Conservation (phyloP, 2,797 vertebrate genomes). For the Anguilla megastoma region DNA sequence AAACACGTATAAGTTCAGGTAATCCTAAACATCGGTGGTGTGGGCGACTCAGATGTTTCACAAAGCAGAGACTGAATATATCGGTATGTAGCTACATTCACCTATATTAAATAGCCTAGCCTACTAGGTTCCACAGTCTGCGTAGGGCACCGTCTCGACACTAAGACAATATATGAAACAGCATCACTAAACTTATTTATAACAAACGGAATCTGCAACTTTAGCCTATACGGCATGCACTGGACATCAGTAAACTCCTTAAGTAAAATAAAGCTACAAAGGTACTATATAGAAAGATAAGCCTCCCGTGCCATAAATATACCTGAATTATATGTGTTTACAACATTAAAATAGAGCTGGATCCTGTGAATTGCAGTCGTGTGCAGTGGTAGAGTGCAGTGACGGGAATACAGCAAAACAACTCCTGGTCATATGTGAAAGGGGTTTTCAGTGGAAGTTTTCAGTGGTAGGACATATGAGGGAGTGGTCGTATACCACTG, state of each 20-base stretch:
- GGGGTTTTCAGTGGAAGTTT: background rate
- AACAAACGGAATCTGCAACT: background rate
- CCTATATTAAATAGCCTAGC: too few relatives aligned
- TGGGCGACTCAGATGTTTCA: background rate
- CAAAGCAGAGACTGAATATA: too few relatives aligned
- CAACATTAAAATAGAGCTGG: background rate
- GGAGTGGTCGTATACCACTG: background rate
- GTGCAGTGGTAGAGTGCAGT: background rate
- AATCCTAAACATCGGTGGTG: background rate
- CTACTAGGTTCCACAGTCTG: background rate
- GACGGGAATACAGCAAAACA: background rate
- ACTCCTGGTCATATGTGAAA: background rate
- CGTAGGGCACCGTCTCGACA: background rate
- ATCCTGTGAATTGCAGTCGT: background rate
- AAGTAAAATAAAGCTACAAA: background rate
- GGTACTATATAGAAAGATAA: background rate
- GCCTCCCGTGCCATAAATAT: background rate
- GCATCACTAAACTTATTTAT: background rate
- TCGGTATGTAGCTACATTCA: background rate
- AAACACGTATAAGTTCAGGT: background rate
- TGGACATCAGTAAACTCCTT: background rate
- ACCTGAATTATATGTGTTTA: background rate
- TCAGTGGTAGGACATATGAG: background rate
- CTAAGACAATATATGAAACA: background rate
- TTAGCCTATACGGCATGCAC: background rate